Conservation (phyloP, 2,797 vertebrate genomes). For the Hoplostethus atlanticus region DNA sequence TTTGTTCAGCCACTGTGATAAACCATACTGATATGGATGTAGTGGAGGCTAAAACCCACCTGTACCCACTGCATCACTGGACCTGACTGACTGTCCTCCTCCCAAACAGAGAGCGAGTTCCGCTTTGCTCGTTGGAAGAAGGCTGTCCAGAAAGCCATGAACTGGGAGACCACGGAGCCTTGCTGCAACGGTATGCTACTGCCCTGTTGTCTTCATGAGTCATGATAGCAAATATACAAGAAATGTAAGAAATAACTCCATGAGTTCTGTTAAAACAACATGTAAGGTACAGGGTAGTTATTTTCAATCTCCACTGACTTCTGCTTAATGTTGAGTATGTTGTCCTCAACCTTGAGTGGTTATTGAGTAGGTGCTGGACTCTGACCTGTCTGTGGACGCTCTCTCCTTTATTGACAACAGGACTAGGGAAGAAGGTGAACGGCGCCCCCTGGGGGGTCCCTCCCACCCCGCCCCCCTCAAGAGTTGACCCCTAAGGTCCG, state of each 20-base stretch:
- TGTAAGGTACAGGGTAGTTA: too few species aligned
- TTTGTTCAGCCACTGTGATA: too few species aligned
- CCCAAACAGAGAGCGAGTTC: constrained; percentile 85
- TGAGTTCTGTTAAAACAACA: not conserved
- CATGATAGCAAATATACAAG: not conserved
- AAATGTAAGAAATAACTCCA: not conserved
- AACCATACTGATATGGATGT: too few species aligned
- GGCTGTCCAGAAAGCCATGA: constrained; percentile 93
- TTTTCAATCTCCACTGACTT: not conserved
- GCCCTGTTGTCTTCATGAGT: not conserved
- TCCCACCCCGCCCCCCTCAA: constrained; percentile 41
- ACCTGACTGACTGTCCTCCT: not conserved
- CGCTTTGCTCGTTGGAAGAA: constrained; percentile 95
- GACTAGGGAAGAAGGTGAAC: constrained; percentile 64
- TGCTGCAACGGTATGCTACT: constrained; percentile 67
- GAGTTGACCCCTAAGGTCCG: constrained; percentile 69
- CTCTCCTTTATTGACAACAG: constrained; percentile 44
- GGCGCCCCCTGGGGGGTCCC: constrained; percentile 54
- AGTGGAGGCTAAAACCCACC: too few species aligned
- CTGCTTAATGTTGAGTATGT: not conserved
- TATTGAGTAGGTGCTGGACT: not conserved
- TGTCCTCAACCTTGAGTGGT: not conserved
- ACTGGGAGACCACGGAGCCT: constrained; percentile 88
- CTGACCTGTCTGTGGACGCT: constrained; percentile 19
- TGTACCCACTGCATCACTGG: too few species aligned